These are phyloP conservation scores for Seriola dumerili DNA, from an alignment of 2,113 vertebrate genomes.

Conservation along the genomic window DNA sequence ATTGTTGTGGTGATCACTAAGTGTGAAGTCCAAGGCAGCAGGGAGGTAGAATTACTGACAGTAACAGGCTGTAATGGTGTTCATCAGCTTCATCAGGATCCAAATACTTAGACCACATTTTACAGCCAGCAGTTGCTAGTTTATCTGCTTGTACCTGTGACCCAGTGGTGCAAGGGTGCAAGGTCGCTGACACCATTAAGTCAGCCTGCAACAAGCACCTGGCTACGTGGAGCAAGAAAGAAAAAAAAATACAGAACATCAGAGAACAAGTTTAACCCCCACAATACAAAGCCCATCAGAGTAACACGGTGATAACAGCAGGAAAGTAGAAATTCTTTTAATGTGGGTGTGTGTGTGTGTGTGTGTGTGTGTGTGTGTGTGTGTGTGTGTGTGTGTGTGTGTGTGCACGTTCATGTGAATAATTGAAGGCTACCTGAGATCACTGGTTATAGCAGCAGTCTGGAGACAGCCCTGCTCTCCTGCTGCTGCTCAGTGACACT, in stretches of 20 bases:
- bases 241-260: neutral
- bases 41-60: neutral
- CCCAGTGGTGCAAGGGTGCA: neutral
- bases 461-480: conserved; percentile 70
- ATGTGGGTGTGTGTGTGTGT: conserved; percentile 36
- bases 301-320: conserved; percentile 37
- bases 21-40: neutral
- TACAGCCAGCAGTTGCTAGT: neutral
- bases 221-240: neutral
- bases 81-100: neutral
- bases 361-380: conserved; percentile 36
- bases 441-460: conserved; percentile 72
- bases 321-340: conserved; percentile 37
- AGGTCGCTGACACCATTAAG: neutral
- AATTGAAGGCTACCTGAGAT: conserved; percentile 83
- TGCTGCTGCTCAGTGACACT: conserved; percentile 78
- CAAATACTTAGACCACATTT: neutral
- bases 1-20: neutral
- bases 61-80: neutral
- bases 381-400: conserved; percentile 46
- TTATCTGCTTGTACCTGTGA: neutral
- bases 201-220: neutral
- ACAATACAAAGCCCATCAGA: conserved; percentile 1
- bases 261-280: neutral
- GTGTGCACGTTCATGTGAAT: conserved; percentile 72